phyloP scores from a whole-genome alignment of 1,140 invertebrate genomes.

The Rhynchophorus ferrugineus region DNA sequence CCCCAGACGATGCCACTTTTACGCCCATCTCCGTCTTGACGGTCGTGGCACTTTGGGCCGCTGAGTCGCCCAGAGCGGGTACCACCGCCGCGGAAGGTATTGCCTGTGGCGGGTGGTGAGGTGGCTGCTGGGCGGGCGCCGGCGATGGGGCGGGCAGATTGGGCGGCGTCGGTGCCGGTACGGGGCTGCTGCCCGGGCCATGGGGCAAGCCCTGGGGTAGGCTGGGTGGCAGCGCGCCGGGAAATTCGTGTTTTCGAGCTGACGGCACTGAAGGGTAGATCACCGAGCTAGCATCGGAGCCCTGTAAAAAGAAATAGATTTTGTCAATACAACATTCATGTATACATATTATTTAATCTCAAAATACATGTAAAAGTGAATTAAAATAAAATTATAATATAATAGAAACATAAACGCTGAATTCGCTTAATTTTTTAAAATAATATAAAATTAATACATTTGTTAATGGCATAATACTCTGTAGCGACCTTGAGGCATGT shows the following conservation, averaged over 20 bases:
- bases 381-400: too few relatives aligned
- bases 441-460: too few relatives aligned
- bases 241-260: constrained; percentile 48
- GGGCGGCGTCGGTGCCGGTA: constrained; percentile 36
- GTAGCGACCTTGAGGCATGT: too few relatives aligned
- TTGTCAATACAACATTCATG: too few relatives aligned
- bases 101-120: constrained; percentile 35
- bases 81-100: constrained; percentile 29
- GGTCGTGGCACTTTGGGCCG: constrained; percentile 17
- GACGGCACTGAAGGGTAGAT: constrained; percentile 62
- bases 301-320: constrained; percentile 37
- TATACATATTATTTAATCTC: too few relatives aligned
- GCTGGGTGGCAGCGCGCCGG: constrained; percentile 42
- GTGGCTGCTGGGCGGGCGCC: constrained; percentile 43
- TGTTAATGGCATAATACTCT: too few relatives aligned
- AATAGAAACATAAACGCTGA: too few relatives aligned
- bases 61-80: constrained; percentile 18
- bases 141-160: constrained; percentile 48
- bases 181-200: constrained; percentile 36
- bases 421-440: too few relatives aligned
- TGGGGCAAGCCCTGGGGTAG: constrained; percentile 34
- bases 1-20: constrained; percentile 16
- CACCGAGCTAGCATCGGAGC: constrained; percentile 65
- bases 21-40: constrained; percentile 9
- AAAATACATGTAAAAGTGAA: too few relatives aligned